A percentile compares a stretch with the other conserved stretches of the same genome.
Conservation (phyloP, 2,888 invertebrate genomes). For the Hesperia comma region DNA sequence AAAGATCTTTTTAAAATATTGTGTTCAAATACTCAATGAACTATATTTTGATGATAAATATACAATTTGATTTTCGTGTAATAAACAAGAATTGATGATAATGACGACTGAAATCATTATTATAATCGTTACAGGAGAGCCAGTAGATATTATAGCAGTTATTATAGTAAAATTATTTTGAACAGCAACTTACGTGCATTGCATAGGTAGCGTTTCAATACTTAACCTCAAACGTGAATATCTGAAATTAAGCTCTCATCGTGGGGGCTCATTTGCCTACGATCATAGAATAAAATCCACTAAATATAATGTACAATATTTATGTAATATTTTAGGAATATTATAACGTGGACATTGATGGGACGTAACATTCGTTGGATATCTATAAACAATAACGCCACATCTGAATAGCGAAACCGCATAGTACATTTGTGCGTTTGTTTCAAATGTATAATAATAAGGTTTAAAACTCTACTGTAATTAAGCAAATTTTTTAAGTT, state of each 20-base stretch:
- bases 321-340: conserved; percentile 44
- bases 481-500: conserved; percentile 53
- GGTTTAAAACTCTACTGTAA: conserved; percentile 43
- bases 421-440: conserved; percentile 40
- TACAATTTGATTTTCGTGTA: background rate
- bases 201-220: conserved; percentile 30
- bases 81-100: background rate
- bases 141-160: background rate
- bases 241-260: background rate
- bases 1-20: background rate
- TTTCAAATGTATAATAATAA: conserved; percentile 40
- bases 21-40: background rate
- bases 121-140: background rate
- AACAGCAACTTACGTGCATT: conserved; percentile 20
- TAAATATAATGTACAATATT: conserved; percentile 14
- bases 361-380: conserved; percentile 81
- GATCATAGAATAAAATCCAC: conserved; percentile 40
- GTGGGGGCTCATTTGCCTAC: conserved; percentile 6
- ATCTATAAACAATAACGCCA: conserved; percentile 77
- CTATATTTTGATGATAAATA: background rate
- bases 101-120: background rate
- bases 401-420: conserved; percentile 62
- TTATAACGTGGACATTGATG: conserved; percentile 73
- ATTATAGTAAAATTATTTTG: conserved; percentile 5
- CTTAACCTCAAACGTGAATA: conserved; percentile 70